Evolutionary conservation across 2,888 invertebrate genomes (phyloP).

Genomic region (Heteromyza rotundicornis): DNA sequence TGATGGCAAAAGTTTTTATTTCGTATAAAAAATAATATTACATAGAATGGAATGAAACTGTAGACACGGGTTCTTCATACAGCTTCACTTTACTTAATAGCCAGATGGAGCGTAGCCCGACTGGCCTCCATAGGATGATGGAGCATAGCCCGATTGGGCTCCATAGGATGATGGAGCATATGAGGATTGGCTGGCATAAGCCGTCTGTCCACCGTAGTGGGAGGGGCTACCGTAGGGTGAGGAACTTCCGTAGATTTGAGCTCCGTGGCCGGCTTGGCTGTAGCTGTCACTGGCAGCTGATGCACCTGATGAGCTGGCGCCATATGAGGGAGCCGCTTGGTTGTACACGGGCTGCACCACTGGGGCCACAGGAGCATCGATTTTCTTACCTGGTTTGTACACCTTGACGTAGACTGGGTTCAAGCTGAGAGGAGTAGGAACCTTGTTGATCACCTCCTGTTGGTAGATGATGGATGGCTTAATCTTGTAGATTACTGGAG

Average conservation of each 20-base stretch:
- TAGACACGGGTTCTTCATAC: too few relatives aligned
- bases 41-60: too few relatives aligned
- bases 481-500: constrained; percentile 59
- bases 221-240: constrained; percentile 38
- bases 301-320: constrained; percentile 18
- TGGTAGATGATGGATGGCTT: constrained; percentile 58
- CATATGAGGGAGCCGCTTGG: constrained; percentile 28
- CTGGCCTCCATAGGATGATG: constrained; percentile 20
- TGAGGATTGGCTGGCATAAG: constrained; percentile 16
- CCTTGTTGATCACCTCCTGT: constrained; percentile 59
- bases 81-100: too few relatives aligned
- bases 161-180: constrained; percentile 38
- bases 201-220: constrained; percentile 14
- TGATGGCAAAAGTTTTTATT: too few relatives aligned
- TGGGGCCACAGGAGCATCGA: constrained; percentile 47
- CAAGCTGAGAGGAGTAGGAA: constrained; percentile 56
- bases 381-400: constrained; percentile 59
- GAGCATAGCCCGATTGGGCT: too few relatives aligned
- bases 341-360: constrained; percentile 46
- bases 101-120: constrained; percentile 31
- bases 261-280: constrained; percentile 32
- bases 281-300: constrained; percentile 39
- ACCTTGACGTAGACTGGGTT: constrained; percentile 61
- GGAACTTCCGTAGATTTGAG: constrained; percentile 41
- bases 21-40: constrained; percentile 1